Conservation (phyloP, 2,888 invertebrate species). For the Phyto melanocephala region DNA sequence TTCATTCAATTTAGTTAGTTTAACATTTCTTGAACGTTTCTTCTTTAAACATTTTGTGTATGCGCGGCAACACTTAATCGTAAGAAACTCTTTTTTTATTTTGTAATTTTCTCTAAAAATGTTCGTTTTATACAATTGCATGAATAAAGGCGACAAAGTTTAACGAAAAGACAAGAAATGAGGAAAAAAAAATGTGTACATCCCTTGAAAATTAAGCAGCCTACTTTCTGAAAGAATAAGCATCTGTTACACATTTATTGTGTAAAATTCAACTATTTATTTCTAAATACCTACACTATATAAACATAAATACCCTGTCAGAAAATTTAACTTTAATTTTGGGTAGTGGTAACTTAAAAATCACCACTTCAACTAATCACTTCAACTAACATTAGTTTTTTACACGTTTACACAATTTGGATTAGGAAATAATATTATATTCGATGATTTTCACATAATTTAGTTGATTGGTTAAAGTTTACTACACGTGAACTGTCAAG, state of each 20-base stretch:
- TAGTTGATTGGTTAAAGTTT: too few species aligned
- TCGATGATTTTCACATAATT: too few species aligned
- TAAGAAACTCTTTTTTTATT: conserved; percentile 1
- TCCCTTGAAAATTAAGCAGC: conserved; percentile 40
- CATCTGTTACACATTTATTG: conserved; percentile 43
- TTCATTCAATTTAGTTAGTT: conserved; percentile 12
- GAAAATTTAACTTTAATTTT: too few species aligned
- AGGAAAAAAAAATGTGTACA: background rate
- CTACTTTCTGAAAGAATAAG: conserved; percentile 23
- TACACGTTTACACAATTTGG: too few species aligned
- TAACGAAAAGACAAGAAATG: background rate
- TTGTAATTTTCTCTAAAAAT: conserved; percentile 7
- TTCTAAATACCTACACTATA: too few species aligned
- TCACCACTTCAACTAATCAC: too few species aligned
- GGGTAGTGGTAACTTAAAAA: too few species aligned
- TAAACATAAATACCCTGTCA: too few species aligned
- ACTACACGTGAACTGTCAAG: too few species aligned
- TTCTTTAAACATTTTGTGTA: background rate
- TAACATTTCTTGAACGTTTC: background rate
- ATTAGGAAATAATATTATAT: too few species aligned
- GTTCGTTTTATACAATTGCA: conserved; percentile 29
- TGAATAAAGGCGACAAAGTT: conserved; percentile 5
- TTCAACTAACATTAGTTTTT: too few species aligned
- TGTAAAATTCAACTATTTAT: conserved; percentile 49
- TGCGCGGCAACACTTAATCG: conserved; percentile 24